phyloP scores from a whole-genome alignment of 2,888 invertebrate genomes.

The Hyposoter didymator region DNA sequence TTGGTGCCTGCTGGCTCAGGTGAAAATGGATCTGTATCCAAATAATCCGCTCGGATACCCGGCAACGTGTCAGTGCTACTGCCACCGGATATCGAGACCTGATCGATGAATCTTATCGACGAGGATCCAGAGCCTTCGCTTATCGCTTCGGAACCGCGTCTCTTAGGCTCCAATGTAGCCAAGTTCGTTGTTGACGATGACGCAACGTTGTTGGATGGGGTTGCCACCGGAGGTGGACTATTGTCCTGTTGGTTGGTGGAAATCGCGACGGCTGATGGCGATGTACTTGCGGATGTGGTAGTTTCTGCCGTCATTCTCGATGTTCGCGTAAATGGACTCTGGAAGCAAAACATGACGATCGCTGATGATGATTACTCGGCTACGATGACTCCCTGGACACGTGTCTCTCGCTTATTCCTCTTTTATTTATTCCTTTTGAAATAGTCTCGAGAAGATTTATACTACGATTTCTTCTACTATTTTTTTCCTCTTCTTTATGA shows the following conservation, averaged over 20 bases:
- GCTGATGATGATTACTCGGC: neutral
- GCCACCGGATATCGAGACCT: constrained; percentile 79
- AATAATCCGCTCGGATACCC: constrained; percentile 79
- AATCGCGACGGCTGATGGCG: constrained; percentile 64
- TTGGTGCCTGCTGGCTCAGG: constrained; percentile 75
- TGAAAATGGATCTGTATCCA: constrained; percentile 80
- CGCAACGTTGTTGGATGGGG: constrained; percentile 45
- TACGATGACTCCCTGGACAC: neutral
- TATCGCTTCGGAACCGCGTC: constrained; percentile 79
- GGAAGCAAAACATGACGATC: constrained; percentile 82
- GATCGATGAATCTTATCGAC: constrained; percentile 82
- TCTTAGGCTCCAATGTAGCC: constrained; percentile 24
- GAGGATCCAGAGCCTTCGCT: constrained; percentile 81
- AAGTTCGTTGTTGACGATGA: constrained; percentile 60
- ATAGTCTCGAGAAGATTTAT: constrained; percentile 1
- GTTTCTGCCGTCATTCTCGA: constrained; percentile 71
- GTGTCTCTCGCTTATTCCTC: neutral
- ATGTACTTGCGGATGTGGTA: constrained; percentile 61
- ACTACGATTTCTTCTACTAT: neutral
- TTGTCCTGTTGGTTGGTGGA: constrained; percentile 69
- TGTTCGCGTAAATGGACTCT: constrained; percentile 82
- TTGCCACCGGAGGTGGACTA: constrained; percentile 51
- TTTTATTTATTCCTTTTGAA: neutral
- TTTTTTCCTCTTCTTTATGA: constrained; percentile 1
- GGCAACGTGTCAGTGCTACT: constrained; percentile 82